Percentiles rank a stretch among this genome's conserved stretches.
phyloP scores from a whole-genome alignment of 2,888 invertebrate species.

The Drosophila hamatofila region DNA sequence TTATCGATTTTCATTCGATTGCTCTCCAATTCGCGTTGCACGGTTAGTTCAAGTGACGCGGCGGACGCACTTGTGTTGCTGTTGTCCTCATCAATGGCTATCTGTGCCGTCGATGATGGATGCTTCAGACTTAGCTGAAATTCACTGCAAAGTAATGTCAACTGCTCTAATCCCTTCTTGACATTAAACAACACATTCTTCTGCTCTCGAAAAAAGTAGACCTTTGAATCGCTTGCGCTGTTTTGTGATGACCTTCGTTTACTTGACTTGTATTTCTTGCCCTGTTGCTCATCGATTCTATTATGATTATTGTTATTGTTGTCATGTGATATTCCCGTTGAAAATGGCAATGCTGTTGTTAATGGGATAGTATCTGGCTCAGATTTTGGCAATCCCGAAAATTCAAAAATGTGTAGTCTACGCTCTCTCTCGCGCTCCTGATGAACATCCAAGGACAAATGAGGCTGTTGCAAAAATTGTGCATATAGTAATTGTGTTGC shows the following conservation, averaged over 20 bases:
- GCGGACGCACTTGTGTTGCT: background rate
- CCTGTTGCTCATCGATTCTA: constrained; percentile 23
- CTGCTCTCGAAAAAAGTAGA: constrained; percentile 77
- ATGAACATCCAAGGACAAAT: constrained; percentile 22
- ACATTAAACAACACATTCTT: constrained; percentile 82
- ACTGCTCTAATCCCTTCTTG: constrained; percentile 83
- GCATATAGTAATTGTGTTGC: constrained; percentile 80
- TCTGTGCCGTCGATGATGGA: background rate
- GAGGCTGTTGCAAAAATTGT: constrained; percentile 60
- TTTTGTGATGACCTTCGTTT: constrained; percentile 14
- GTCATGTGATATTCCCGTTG: constrained; percentile 35
- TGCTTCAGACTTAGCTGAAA: constrained; percentile 66
- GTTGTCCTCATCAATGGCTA: background rate
- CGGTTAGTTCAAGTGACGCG: constrained; percentile 50
- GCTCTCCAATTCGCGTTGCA: constrained; percentile 51
- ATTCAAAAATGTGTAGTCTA: constrained; percentile 42
- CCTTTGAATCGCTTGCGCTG: constrained; percentile 22
- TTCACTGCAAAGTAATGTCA: constrained; percentile 76
- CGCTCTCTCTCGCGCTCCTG: constrained; percentile 4
- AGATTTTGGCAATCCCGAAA: constrained; percentile 29
- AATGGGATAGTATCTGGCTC: constrained; percentile 1
- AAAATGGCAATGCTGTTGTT: background rate
- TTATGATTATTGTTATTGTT: constrained; percentile 56
- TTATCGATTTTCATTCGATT: constrained; percentile 49
- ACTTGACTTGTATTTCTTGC: background rate